These are phyloP conservation scores for Ochropleura leucogaster DNA, from an alignment of 2,888 invertebrate species.

Conservation along the genomic window DNA sequence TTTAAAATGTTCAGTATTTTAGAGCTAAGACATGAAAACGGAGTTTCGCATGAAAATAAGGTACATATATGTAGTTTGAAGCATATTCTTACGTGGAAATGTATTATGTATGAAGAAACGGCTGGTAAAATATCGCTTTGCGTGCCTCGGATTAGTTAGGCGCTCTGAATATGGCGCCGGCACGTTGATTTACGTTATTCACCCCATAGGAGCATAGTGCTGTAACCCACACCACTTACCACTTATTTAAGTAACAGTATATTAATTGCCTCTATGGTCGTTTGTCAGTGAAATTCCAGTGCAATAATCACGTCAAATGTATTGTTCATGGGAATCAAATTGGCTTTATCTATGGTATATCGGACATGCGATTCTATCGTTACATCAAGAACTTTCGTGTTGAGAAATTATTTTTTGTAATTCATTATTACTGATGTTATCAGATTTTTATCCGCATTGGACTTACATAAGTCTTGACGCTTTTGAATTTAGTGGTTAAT, in stretches of 20 bases:
- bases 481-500: not conserved
- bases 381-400: slow-evolving; percentile 38
- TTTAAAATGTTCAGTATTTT: slow-evolving; percentile 30
- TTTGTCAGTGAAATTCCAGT: slow-evolving; percentile 33
- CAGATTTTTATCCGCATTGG: slow-evolving; percentile 12
- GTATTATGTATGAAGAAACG: slow-evolving; percentile 75
- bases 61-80: slow-evolving; percentile 67
- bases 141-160: slow-evolving; percentile 82
- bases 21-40: slow-evolving; percentile 32
- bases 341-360: slow-evolving; percentile 45
- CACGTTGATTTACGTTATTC: slow-evolving; percentile 68
- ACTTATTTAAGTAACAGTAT: slow-evolving; percentile 42
- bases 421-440: slow-evolving; percentile 37
- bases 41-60: slow-evolving; percentile 63
- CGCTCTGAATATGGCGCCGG: slow-evolving; percentile 67
- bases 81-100: slow-evolving; percentile 70
- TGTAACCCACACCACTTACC: slow-evolving; percentile 35
- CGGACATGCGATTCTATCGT: slow-evolving; percentile 55
- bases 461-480: slow-evolving; percentile 8
- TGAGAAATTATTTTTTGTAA: slow-evolving; percentile 27
- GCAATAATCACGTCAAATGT: slow-evolving; percentile 42
- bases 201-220: slow-evolving; percentile 50
- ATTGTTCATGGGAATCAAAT: slow-evolving; percentile 53
- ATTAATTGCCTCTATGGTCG: slow-evolving; percentile 42
- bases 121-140: slow-evolving; percentile 82